Evolutionary conservation across 1,140 invertebrate species (phyloP).

Genomic region (Octopus bimaculoides): DNA sequence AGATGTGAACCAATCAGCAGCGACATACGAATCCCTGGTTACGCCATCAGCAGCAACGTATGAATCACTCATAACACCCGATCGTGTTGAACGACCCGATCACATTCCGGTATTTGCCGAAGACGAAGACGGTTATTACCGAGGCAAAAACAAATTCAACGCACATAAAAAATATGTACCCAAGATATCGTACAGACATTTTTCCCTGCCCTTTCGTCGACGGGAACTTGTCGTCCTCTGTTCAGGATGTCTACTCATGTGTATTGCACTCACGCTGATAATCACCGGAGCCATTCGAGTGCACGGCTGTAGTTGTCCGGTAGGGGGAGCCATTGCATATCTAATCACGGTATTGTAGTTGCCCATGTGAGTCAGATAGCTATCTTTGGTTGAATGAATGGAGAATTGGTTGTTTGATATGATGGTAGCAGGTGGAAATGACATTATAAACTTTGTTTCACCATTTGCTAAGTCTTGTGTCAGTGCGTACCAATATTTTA

Average conservation of each 20-base stretch:
- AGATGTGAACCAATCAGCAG: not conserved
- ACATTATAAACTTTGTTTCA: no score
- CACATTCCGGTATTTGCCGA: conserved; percentile 6
- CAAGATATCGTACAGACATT: conserved; percentile 13
- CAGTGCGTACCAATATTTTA: no score
- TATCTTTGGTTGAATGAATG: no score
- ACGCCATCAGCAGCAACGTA: not conserved
- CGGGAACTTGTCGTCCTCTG: not conserved
- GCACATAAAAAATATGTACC: conserved; percentile 9
- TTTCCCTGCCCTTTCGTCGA: conserved; percentile 5
- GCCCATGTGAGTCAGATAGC: no score
- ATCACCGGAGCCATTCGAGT: conserved; percentile 5
- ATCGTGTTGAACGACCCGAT: not conserved
- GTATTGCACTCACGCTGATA: not conserved
- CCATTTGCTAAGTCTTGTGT: no score
- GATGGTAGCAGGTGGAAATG: no score
- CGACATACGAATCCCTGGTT: not conserved
- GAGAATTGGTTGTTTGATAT: no score
- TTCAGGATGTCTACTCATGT: conserved; percentile 2
- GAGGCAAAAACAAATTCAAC: not conserved
- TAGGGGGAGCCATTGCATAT: not conserved
- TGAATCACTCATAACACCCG: not conserved
- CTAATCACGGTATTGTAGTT: no score
- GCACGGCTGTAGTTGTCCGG: conserved; percentile 8
- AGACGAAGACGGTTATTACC: conserved; percentile 7